Evolutionary conservation across 2,113 vertebrate genomes (phyloP), one percentile per base, ranked within the genome.

Genomic region (Thamnophis sirtalis): DNA sequence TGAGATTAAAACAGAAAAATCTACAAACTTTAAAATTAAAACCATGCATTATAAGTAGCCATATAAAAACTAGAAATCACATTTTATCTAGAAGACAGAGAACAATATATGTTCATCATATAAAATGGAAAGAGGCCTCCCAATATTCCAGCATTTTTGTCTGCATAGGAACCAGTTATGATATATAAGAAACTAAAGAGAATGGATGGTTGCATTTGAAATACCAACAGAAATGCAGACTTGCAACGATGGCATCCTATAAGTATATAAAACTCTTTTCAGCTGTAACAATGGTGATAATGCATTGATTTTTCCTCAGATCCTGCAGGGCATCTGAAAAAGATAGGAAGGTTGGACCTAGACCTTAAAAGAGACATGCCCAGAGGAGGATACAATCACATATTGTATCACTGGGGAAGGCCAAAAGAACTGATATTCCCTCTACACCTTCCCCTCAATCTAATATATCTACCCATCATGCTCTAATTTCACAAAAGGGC

Each of bases 71-170:
- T 0, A 1, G 73, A 38, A 56, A 88, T 88, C 93, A 96, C 88
- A 86, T 89, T 93, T 88, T 9, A 53, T 88, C 89, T 95, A 95
- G 93, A 95, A 95, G 28, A 89, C 87, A 95, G 90, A 92, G 17
- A 19, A 21, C 73, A 54, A 38, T 56, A 54, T 49, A 38, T 93
- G 93, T 92, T 73, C 88, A 92, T 95, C 94, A 95, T 96, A 94
- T 95, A 94, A 90, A 95, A 94, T 94, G 92, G 93, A 94, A 96
- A 93, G 93, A 93, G 93, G 93, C 87, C 63, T 55, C 96, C 96
- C 91, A 95, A 93, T 90, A 93, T 95, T 94, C 92, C 93, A 86
- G 60, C 22, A 84, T 92, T 93, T 94, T 93, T 93, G 94, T 96
- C 85, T 91, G 91, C 95, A 94, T 84, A 93, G 94, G 93, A 92